A percentile compares a stretch with the other conserved stretches of the same genome.
Conservation (phyloP, 1,140 invertebrate species). For the Oryzaephilus surinamensis region DNA sequence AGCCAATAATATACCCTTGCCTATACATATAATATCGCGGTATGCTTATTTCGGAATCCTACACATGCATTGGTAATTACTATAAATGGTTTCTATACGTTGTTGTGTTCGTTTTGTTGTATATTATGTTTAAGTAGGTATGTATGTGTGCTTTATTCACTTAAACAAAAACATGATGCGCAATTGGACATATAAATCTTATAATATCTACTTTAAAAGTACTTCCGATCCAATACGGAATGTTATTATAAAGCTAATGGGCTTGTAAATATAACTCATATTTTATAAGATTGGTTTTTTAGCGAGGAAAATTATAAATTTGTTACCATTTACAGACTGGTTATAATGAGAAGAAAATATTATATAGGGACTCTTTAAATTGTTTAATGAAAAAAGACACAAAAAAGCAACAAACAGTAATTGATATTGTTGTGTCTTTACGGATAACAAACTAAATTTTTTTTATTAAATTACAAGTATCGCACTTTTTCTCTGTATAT, state of each 20-base stretch:
- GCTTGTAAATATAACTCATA: constrained; percentile 15
- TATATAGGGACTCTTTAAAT: too few species aligned
- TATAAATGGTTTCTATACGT: constrained; percentile 25
- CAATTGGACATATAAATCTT: constrained; percentile 27
- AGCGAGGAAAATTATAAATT: constrained; percentile 8
- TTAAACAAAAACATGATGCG: constrained; percentile 19
- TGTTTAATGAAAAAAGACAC: too few species aligned
- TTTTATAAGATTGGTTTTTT: constrained; percentile 18
- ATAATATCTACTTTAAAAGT: constrained; percentile 7
- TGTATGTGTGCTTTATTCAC: too few species aligned
- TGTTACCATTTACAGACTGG: constrained; percentile 11
- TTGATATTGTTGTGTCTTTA: too few species aligned
- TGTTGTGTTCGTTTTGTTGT: too few species aligned
- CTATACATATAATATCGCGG: too few species aligned
- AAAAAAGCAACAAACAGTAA: too few species aligned
- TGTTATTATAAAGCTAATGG: constrained; percentile 18
- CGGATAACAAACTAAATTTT: too few species aligned
- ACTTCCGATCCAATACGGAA: constrained; percentile 16
- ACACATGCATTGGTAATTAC: constrained; percentile 30
- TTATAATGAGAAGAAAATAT: constrained; percentile 8
- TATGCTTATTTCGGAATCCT: constrained; percentile 30
- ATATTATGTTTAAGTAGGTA: too few species aligned
- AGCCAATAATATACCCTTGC: too few species aligned
- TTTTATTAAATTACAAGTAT: too few species aligned
- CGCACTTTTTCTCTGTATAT: too few species aligned